Evolutionary conservation across 2,888 invertebrate species (phyloP), one percentile per base, ranked within the genome.

Genomic region (Lasioglossum calceatum): DNA sequence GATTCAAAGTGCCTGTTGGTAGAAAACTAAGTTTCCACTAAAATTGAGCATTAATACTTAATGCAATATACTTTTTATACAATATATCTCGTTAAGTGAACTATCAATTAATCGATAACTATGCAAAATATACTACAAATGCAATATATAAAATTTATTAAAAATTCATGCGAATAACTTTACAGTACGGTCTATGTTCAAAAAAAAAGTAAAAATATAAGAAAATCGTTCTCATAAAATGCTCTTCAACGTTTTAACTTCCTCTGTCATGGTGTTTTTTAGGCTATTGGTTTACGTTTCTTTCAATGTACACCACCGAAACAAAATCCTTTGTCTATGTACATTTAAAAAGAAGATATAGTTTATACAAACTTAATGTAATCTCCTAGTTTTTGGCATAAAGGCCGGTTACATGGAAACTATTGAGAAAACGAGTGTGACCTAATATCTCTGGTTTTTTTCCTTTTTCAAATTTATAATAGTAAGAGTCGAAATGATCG

Each of bases 351-450:
- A 72, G n/a, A 74, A 73, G 47, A 70, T 16, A 19, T 7, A 32
- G 12, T 16, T 42, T 50, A 16, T 70, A 16, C n/a, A 54, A 42
- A 39, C 73, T 5, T 47, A 27, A 32, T 27, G 4, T 14, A 39
- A 80, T 23, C 19, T 42, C 5, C 10, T 67, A 73, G 27, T 77
- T 84, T 74, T 82, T 82, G 54, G 67, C 64, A 77, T 84, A 8
- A 78, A 89, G 86, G 87, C 86, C 87, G 81, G 70, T 84, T 32
- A 36, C 70, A n/a, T 74, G 82, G 86, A 89, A 89, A 87, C 80
- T 89, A 71, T 73, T 44, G 23, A 36, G 61, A 64, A 70, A 19
- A 19, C 23, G 44, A 44, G 42, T 44, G 36, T 36, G 36, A 19
- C 32, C 32, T 23, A 36, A 70, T 44, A 44, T 23, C 23, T 36